These are phyloP conservation scores for Conomelus anceps DNA, from an alignment of 2,888 invertebrate genomes.

Conservation along the genomic window DNA sequence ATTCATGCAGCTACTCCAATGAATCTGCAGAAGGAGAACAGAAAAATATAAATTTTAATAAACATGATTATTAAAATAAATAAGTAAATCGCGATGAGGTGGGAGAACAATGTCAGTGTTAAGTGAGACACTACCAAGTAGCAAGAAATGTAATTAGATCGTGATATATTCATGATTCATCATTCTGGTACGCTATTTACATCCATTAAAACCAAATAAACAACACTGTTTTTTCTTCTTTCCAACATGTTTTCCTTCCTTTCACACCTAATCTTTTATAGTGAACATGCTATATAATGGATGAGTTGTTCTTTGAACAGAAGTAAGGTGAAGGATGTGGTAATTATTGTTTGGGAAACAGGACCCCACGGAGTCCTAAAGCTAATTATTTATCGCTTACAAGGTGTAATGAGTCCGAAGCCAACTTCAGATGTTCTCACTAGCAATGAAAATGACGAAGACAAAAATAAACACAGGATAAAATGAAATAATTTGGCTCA, in stretches of 20 bases:
- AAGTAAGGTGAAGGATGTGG: not conserved
- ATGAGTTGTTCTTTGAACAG: not conserved
- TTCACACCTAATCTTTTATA: not conserved
- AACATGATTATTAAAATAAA: not conserved
- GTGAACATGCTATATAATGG: not conserved
- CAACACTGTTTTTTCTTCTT: not conserved
- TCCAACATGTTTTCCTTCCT: not conserved
- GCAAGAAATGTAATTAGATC: not conserved
- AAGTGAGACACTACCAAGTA: not conserved
- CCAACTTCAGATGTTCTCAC: not conserved
- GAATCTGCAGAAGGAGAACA: not conserved
- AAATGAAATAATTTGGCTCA: too few species aligned
- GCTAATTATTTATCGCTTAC: not conserved
- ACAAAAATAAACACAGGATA: not conserved
- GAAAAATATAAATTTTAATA: not conserved
- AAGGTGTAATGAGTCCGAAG: not conserved
- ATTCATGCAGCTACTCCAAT: not conserved
- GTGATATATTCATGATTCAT: not conserved
- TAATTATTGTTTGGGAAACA: not conserved
- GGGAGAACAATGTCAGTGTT: not conserved
- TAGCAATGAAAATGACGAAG: not conserved
- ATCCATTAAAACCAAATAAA: not conserved
- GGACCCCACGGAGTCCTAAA: not conserved
- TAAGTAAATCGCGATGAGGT: not conserved
- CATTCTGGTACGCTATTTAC: not conserved